These are phyloP conservation scores for Drosophila tristis DNA, from an alignment of 1,140 invertebrate species.

Conservation along the genomic window DNA sequence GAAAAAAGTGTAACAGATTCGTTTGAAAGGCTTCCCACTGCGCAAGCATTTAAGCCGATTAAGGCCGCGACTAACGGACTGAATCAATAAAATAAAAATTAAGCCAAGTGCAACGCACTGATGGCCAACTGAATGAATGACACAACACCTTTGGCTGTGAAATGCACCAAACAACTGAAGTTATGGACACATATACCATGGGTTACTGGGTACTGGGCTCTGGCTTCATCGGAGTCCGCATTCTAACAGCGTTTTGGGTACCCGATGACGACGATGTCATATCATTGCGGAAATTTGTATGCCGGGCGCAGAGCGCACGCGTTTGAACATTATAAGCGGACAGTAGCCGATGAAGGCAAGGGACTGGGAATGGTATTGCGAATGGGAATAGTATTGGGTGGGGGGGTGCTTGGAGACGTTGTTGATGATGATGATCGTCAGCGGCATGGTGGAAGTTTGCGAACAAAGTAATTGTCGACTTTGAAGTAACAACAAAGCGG, in stretches of 20 bases:
- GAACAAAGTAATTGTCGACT: conserved; percentile 58
- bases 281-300: conserved; percentile 59
- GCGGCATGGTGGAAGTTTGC: conserved; percentile 45
- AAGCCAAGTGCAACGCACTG: conserved; percentile 24
- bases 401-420: conserved; percentile 23
- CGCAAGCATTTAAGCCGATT: background rate
- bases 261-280: conserved; percentile 15
- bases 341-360: conserved; percentile 28
- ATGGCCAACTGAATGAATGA: conserved; percentile 5
- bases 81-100: conserved; percentile 28
- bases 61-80: background rate
- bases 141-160: conserved; percentile 17
- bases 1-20: too few relatives aligned
- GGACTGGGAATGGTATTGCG: background rate
- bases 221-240: conserved; percentile 3
- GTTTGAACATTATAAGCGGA: conserved; percentile 50
- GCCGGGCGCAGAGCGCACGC: conserved; percentile 44
- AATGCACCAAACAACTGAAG: conserved; percentile 26
- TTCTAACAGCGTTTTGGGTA: conserved; percentile 61
- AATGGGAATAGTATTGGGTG: conserved; percentile 38
- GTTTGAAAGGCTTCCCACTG: too few relatives aligned
- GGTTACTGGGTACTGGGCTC: background rate
- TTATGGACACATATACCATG: conserved; percentile 27
- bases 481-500: conserved; percentile 29
- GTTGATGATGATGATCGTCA: conserved; percentile 22